phyloP scores from a whole-genome alignment of 2,888 invertebrate species.

The Scaptomyza tumidula region DNA sequence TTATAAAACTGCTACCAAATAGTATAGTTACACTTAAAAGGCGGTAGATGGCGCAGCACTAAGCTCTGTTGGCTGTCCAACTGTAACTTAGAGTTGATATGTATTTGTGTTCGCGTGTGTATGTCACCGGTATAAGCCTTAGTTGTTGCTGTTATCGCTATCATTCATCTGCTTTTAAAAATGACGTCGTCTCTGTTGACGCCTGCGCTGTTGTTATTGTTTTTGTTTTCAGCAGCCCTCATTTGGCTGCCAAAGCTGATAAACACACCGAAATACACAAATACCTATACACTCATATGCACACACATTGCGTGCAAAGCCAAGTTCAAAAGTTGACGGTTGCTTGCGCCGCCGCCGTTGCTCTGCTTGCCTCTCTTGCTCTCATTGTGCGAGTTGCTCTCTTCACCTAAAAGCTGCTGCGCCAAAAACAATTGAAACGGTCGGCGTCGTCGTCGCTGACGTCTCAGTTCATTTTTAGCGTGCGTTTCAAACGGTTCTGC shows the following conservation, averaged over 20 bases:
- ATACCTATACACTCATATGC: neutral
- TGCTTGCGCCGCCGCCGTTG: slow-evolving; percentile 10
- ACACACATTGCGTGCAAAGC: slow-evolving; percentile 52
- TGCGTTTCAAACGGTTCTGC: slow-evolving; percentile 65
- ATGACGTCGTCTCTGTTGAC: slow-evolving; percentile 62
- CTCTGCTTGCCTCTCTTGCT: slow-evolving; percentile 18
- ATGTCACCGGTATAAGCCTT: slow-evolving; percentile 24
- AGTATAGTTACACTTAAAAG: neutral
- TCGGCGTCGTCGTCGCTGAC: slow-evolving; percentile 18
- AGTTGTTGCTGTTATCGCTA: slow-evolving; percentile 26
- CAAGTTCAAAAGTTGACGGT: slow-evolving; percentile 69
- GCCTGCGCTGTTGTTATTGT: slow-evolving; percentile 37
- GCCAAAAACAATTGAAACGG: slow-evolving; percentile 56
- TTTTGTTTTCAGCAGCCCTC: slow-evolving; percentile 14
- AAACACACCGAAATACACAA: slow-evolving; percentile 22
- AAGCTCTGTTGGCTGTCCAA: slow-evolving; percentile 16
- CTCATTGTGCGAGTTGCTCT: slow-evolving; percentile 6
- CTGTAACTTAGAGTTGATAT: slow-evolving; percentile 37
- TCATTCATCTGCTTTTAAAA: slow-evolving; percentile 43
- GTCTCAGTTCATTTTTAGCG: slow-evolving; percentile 70
- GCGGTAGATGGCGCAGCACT: slow-evolving; percentile 44
- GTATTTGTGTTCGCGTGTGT: slow-evolving; percentile 8
- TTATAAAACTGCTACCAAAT: slow-evolving; percentile 19
- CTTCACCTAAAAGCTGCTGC: slow-evolving; percentile 62
- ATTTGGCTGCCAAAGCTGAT: slow-evolving; percentile 43